Evolutionary conservation across 2,888 invertebrate genomes (phyloP), one percentile per base, ranked within the genome.

Genomic region (Archips crataeganus): DNA sequence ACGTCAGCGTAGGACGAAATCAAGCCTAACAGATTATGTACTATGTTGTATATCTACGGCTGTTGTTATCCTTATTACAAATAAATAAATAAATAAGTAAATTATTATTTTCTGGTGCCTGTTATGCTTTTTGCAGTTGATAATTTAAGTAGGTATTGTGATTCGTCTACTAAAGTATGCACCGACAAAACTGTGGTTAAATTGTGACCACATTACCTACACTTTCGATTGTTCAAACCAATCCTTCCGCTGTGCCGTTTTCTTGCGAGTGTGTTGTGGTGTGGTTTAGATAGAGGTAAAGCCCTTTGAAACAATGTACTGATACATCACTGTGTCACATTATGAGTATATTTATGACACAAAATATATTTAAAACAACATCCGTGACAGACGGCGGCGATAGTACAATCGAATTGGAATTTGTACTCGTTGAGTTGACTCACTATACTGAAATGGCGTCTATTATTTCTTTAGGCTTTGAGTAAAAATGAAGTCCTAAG

Each of bases 361-460:
- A 32, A 32, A 57, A 8, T 54, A 57, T 32, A 32, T 57, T n/a
- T 49, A n/a, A 49, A 49, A 15, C 6, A 49, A n/a, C n/a, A 54
- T 23, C 54, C 15, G 54, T 54, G 23, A 23, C 54, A 23, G 23
- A 54, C 54, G 0, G 23, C 9, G 23, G 23, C 23, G 23, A 54
- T 70, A 70, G 34, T 13, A 36, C 64, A 64, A 65, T 71, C 49
- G n/a, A 49, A 36, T 8, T 60, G 65, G 36, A 59, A 64, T 71
- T 47, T 71, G 57, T 49, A 65, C 71, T 70, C 13, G 36, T 36
- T 47, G 36, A 13, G 49, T 23, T 70, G 70, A 70, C 32, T 71
- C 64, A 71, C 47, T 15, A 69, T 65, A 42, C 34, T 71, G 45
- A 70, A 36, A 61, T 60, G 45, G n/a, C n/a, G n/a, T 5, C 5